These are phyloP conservation scores for Galago senegalensis DNA, from an alignment of 2,797 vertebrate genomes.

Conservation along the genomic window DNA sequence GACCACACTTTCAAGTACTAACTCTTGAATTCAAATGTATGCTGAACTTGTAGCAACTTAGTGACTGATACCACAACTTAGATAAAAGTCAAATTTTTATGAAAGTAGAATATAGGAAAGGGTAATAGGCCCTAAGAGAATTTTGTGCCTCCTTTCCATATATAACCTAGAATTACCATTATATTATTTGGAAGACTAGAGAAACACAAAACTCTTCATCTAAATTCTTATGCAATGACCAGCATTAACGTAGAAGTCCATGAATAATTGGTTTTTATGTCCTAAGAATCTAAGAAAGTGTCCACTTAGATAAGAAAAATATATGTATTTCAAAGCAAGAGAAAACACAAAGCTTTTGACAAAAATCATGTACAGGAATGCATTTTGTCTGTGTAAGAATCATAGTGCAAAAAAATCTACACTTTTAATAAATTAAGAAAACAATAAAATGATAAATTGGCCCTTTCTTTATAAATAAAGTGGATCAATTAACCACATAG, in stretches of 20 bases:
- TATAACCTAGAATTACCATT: neutral
- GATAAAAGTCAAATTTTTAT: neutral
- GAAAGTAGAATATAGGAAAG: neutral
- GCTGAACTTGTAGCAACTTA: neutral
- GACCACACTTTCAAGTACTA: neutral
- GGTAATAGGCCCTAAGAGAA: neutral
- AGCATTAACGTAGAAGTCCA: neutral
- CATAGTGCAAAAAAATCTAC: neutral
- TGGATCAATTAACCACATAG: neutral
- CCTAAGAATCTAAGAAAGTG: neutral
- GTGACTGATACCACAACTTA: neutral
- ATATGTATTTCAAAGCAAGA: neutral
- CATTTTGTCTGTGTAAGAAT: neutral
- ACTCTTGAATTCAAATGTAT: neutral
- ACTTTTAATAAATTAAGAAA: neutral
- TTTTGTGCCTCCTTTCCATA: neutral
- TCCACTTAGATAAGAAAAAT: neutral
- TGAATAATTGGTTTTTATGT: neutral
- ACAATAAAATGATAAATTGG: neutral
- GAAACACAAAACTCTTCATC: neutral
- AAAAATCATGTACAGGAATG: conserved; percentile 1
- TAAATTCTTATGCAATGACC: neutral
- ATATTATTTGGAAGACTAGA: neutral
- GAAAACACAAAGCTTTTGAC: neutral
- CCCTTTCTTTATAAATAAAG: conserved; percentile 11